A percentile compares a stretch with the other conserved stretches of the same genome.
These are phyloP conservation scores for Microchirus variegatus DNA, from an alignment of 2,797 vertebrate species.

Conservation along the genomic window DNA sequence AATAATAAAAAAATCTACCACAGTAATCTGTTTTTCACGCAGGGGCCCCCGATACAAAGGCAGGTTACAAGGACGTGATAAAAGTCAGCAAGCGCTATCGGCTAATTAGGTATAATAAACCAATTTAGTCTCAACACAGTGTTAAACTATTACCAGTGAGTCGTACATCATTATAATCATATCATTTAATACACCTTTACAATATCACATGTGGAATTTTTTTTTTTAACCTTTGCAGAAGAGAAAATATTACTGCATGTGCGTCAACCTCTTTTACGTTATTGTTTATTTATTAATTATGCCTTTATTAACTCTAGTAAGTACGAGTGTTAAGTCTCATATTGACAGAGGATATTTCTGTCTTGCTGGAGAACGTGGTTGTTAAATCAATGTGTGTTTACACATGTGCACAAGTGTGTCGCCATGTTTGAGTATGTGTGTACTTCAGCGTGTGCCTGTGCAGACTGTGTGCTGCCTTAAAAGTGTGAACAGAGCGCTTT, in stretches of 20 bases:
- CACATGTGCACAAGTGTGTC: slow-evolving; percentile 5
- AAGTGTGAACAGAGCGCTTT: slow-evolving; percentile 74
- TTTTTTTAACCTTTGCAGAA: slow-evolving; percentile 5
- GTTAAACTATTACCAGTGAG: slow-evolving; percentile 13
- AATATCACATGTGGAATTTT: slow-evolving; percentile 2
- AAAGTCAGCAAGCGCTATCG: slow-evolving; percentile 27
- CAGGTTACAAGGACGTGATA: slow-evolving; percentile 32
- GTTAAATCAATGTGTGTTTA: slow-evolving; percentile 1
- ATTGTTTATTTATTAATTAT: slow-evolving; percentile 5
- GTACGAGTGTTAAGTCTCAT: too few relatives aligned
- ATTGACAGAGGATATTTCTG: too few relatives aligned
- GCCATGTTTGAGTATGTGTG: slow-evolving; percentile 2
- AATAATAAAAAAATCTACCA: slow-evolving; percentile 13
- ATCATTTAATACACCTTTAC: slow-evolving; percentile 1
- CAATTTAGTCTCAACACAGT: slow-evolving; percentile 8
- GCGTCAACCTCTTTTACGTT: neutral
- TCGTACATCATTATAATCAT: slow-evolving; percentile 10
- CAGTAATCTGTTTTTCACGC: slow-evolving; percentile 26
- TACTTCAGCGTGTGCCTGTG: slow-evolving; percentile 19
- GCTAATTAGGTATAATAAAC: slow-evolving; percentile 31
- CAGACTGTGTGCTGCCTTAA: slow-evolving; percentile 55
- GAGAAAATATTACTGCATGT: neutral
- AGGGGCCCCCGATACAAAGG: slow-evolving; percentile 26
- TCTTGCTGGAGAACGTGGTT: too few relatives aligned
- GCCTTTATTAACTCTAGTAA: too few relatives aligned